Evolutionary conservation across 1,140 invertebrate genomes (phyloP), one percentile per base, ranked within the genome.

Genomic region (Drosophila trapezifrons): DNA sequence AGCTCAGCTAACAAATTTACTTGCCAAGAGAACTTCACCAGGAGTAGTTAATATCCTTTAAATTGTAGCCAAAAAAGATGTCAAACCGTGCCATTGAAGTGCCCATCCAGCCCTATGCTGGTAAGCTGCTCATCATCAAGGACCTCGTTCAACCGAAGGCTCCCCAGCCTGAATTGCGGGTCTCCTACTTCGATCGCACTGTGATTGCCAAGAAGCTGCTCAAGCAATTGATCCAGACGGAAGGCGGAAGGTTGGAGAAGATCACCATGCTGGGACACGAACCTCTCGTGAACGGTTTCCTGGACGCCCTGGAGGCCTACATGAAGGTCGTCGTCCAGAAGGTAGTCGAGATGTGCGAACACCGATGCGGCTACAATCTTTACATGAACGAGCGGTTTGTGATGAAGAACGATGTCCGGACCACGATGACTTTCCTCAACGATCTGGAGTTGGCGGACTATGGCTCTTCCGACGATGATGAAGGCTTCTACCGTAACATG

Each of bases 281-380:
- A 0, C 22, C 40, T 0, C 25, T 83, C 0, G 37, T 86, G 10
- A 63, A 87, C 6, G 63, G 38, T 0, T 25, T 87, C 15, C 37
- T 86, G 17, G 18, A 59, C 5, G 82, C 75, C 4, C 6, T 87
- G 58, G 76, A 82, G 10, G 73, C 79, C 25, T 86, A 76, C 17
- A 72, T 87, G 63, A 69, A 76, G 18, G 4, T 43, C 3, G n/a
- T 69, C 5, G 8, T 76, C 0, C 20, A 22, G 2, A 46, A 35
- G 1, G 35, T 58, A 0, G 47, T 86, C 2, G 71, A 76, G 3
- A 3, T 63, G 2, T 79, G 79, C 38, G 71, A 83, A 4, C 66
- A 87, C 15, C 82, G 82, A 0, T 49, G 55, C 0, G 59, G 70
- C 35, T 76, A 79, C 27, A 42, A 17, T 15, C 42, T 87, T 0